Evolutionary conservation across 2,797 vertebrate species (phyloP).

Genomic region (Anolis apletophallus): DNA sequence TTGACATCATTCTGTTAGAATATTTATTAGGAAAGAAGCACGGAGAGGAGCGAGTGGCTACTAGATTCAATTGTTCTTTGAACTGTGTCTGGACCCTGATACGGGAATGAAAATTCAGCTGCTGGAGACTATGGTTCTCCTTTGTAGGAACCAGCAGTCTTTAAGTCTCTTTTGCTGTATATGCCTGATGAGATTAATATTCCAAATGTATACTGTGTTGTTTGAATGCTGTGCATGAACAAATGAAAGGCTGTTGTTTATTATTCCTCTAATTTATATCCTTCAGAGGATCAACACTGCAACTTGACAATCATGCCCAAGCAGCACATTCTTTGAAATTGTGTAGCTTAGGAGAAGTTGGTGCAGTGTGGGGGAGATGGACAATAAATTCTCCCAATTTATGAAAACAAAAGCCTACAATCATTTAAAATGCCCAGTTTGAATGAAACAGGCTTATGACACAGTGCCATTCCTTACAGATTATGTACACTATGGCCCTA

Average conservation of each 20-base stretch:
- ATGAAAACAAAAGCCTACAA: conserved; percentile 65
- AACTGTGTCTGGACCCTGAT: conserved; percentile 49
- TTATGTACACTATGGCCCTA: no score
- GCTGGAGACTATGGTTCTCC: conserved; percentile 56
- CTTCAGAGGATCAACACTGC: conserved; percentile 17
- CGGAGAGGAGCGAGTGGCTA: background rate
- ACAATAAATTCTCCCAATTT: conserved; percentile 65
- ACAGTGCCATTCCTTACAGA: background rate
- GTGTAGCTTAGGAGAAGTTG: conserved; percentile 16
- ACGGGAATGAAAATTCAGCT: conserved; percentile 19
- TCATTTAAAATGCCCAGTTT: conserved; percentile 62
- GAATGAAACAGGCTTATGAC: conserved; percentile 13
- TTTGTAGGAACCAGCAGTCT: conserved; percentile 22
- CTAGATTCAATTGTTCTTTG: background rate
- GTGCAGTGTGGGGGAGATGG: conserved; percentile 31
- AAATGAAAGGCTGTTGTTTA: background rate
- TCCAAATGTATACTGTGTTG: conserved; percentile 11
- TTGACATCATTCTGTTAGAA: background rate
- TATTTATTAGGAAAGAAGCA: conserved; percentile 23
- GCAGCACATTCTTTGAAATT: conserved; percentile 34
- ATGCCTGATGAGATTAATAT: background rate
- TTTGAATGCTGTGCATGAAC: conserved; percentile 21
- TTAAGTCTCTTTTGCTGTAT: background rate
- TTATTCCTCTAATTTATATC: conserved; percentile 46
- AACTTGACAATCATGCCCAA: conserved; percentile 10